Conservation (phyloP, 2,797 vertebrate genomes). For the Sciurus carolinensis region DNA sequence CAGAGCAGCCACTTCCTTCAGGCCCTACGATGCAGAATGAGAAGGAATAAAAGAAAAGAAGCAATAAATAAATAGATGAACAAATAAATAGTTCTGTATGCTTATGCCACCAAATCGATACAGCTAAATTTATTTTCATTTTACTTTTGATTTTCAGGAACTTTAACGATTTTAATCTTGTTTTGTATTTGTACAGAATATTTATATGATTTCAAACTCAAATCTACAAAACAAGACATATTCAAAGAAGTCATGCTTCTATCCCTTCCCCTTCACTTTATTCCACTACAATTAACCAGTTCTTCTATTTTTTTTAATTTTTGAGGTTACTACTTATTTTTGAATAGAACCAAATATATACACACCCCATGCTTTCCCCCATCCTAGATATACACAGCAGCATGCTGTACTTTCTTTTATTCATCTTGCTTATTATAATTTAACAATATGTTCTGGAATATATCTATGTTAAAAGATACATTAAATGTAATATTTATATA, state of each 20-base stretch:
- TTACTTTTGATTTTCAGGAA: not conserved
- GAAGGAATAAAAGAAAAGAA: not conserved
- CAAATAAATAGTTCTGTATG: not conserved
- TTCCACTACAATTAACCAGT: not conserved
- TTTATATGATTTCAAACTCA: not conserved
- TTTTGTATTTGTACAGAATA: not conserved
- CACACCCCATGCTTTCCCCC: not conserved
- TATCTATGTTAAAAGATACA: too few species aligned
- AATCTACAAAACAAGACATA: not conserved
- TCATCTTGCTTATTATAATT: not conserved
- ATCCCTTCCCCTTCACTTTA: not conserved
- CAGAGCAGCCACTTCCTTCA: not conserved
- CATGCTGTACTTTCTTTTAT: not conserved
- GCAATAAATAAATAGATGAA: too few species aligned
- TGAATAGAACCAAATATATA: not conserved
- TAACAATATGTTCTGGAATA: not conserved
- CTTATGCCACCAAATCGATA: not conserved
- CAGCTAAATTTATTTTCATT: not conserved
- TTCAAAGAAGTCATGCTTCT: not conserved
- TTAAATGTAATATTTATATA: not conserved
- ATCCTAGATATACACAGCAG: not conserved
- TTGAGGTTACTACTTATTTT: not conserved
- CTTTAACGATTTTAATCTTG: not conserved
- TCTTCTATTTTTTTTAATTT: not conserved
- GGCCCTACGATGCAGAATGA: not conserved